Base-by-base conservation (phyloP, 1,140 invertebrate genomes). In the Pteromalus puparum region DNA sequence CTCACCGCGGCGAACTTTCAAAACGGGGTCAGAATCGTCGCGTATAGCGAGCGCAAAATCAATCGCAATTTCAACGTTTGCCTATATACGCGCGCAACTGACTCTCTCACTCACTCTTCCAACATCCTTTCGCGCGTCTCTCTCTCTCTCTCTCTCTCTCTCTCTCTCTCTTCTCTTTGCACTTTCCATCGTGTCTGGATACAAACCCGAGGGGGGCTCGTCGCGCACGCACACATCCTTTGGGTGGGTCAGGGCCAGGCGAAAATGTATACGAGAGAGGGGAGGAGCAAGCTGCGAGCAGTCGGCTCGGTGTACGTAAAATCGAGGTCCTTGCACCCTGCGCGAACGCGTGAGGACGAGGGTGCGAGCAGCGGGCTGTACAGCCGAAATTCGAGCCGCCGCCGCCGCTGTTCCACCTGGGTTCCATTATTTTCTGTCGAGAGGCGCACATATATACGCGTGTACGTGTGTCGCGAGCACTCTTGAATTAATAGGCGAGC, bases 201-300 rank as follows among this genome's bases (percentile, higher is more conserved):
- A 61, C 21, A n/a, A 61, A 7, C 53, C 21, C 15, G 85, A 75
- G 83, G 86, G 87, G 85, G 74, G 42, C 75, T 18, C 61, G 72
- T 30, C 74, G 38, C 13, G 1, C 74, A 79, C 85, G 87, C 89
- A 86, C 89, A 88, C 89, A 91, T 92, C 89, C 90, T 92, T 92
- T 92, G 92, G 92, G 91, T 92, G 91, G 92, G 92, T 92, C 92
- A 92, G 91, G 92, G 89, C 91, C 90, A 90, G 87, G 86, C 86
- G 86, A 85, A 85, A 86, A 65, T 12, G 26, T 42, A 82, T 77
- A 76, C 26, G 38, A n/a, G 42, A 13, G 53, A 26, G 76, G 75
- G 61, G 84, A 53, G 70, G 38, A 24, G 67, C 67, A 70, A 72
- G 85, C 34, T 42, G 65, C 38, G n/a, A 28, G 75, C 42, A 81